Evolutionary conservation across 1,140 invertebrate genomes (phyloP).

Genomic region (Atta colombica): DNA sequence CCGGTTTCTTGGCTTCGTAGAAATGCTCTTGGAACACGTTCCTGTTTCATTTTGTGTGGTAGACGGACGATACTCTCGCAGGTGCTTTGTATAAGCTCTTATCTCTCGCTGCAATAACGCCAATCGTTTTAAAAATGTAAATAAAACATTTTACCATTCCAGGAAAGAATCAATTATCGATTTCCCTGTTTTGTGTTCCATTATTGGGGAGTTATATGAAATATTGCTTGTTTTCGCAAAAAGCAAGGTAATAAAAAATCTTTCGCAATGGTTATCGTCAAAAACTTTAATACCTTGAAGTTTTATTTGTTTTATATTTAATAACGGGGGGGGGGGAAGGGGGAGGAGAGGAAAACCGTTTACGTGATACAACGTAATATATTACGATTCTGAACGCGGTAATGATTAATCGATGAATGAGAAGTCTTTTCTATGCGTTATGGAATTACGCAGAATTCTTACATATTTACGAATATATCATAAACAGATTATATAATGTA

Average conservation of each 20-base stretch:
- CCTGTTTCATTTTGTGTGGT: background rate
- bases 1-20: slow-evolving; percentile 30
- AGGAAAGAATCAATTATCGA: background rate
- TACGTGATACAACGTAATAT: background rate
- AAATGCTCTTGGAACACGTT: background rate
- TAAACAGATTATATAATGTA: background rate
- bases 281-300: background rate
- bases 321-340: background rate
- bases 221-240: background rate
- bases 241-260: background rate
- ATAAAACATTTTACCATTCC: background rate
- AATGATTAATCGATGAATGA: background rate
- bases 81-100: background rate
- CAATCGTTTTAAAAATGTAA: background rate
- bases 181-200: background rate
- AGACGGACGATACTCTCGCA: background rate
- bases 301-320: background rate
- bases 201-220: background rate
- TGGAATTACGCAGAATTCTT: slow-evolving; percentile 21
- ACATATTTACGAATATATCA: background rate
- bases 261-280: background rate
- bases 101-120: background rate
- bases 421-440: background rate
- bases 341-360: background rate
- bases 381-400: background rate